Conservation (phyloP, 2,888 invertebrate genomes). For the Griposia aprilina region DNA sequence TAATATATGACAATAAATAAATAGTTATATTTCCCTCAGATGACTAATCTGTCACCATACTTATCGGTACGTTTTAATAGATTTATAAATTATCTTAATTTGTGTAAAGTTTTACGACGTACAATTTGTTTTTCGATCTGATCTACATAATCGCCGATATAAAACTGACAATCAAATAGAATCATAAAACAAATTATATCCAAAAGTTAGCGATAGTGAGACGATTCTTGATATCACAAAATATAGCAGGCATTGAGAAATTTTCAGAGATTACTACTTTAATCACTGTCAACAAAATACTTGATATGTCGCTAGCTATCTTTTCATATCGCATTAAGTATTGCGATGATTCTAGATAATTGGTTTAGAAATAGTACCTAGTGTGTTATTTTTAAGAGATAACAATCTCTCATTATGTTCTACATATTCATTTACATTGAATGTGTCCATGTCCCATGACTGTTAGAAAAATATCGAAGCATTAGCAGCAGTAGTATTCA, state of each 20-base stretch:
- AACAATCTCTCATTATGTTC: conserved; percentile 23
- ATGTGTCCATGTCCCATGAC: not conserved
- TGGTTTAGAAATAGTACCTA: conserved; percentile 37
- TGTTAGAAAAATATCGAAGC: conserved; percentile 8
- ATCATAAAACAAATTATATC: conserved; percentile 13
- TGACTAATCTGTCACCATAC: not conserved
- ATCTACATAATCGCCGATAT: conserved; percentile 11
- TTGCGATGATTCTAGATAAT: conserved; percentile 44
- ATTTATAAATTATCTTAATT: conserved; percentile 2
- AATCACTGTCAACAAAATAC: conserved; percentile 49
- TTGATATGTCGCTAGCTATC: conserved; percentile 32
- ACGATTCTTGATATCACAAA: conserved; percentile 21
- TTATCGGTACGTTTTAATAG: not conserved
- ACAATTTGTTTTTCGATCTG: conserved; percentile 14
- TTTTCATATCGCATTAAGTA: conserved; percentile 38
- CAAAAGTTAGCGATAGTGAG: conserved; percentile 9
- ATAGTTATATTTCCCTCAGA: not conserved
- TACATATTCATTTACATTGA: conserved; percentile 25
- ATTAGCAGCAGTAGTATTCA: conserved; percentile 7
- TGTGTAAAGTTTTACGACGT: conserved; percentile 8
- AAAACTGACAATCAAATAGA: conserved; percentile 18
- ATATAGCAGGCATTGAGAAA: conserved; percentile 30
- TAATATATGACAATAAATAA: too few species aligned
- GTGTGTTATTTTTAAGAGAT: conserved; percentile 15
- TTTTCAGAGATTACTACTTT: conserved; percentile 25